Conservation (phyloP, 2,888 invertebrate genomes). For the Ischnura elegans region DNA sequence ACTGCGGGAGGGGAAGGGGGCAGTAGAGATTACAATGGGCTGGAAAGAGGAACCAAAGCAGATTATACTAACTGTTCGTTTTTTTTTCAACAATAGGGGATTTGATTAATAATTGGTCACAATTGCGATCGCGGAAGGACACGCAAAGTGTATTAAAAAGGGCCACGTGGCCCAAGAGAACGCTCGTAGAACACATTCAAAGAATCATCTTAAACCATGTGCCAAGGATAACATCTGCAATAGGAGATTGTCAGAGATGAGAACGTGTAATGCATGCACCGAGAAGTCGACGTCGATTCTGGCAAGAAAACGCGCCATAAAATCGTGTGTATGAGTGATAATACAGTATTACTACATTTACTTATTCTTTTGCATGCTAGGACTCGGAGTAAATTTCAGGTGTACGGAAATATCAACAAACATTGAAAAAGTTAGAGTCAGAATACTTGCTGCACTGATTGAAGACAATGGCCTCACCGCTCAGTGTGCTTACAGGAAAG, state of each 20-base stretch:
- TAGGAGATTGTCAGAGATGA: background rate
- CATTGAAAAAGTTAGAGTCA: no score
- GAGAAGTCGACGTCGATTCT: background rate
- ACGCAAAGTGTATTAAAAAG: background rate
- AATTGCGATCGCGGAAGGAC: constrained; percentile 16
- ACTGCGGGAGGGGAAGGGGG: no score
- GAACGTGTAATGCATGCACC: background rate
- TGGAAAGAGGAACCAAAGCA: background rate
- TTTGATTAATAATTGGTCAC: constrained; percentile 27
- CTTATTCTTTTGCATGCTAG: no score
- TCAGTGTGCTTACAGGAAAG: no score
- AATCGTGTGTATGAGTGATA: no score
- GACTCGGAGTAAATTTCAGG: no score
- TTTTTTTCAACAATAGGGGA: constrained; percentile 19
- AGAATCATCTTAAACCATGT: background rate
- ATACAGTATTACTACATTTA: no score
- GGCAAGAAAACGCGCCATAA: no score
- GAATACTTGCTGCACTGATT: no score
- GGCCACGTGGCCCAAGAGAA: background rate
- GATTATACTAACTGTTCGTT: background rate
- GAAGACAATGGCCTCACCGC: no score
- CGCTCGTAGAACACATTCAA: background rate
- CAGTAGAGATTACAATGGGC: background rate
- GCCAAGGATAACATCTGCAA: background rate
- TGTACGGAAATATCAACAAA: no score